Percentiles rank a stretch among this genome's conserved stretches.
Evolutionary conservation across 2,797 vertebrate species (phyloP).

Genomic region (Macrochelys suwanniensis): DNA sequence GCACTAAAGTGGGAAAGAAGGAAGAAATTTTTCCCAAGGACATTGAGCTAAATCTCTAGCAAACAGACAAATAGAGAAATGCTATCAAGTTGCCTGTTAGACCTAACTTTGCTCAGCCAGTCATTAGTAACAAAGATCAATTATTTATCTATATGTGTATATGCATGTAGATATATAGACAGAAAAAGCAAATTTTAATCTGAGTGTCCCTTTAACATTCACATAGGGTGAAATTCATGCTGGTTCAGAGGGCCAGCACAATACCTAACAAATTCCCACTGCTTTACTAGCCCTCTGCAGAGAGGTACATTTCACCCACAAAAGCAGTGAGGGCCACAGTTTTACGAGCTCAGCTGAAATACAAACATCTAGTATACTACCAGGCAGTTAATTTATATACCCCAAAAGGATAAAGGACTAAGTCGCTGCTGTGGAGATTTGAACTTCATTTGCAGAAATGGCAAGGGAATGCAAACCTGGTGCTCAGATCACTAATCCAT

Average conservation of each 20-base stretch:
- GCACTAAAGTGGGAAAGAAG: background rate
- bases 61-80: slow-evolving; percentile 32
- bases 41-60: background rate
- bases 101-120: slow-evolving; percentile 10
- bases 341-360: background rate
- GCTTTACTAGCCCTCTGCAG: slow-evolving; percentile 18
- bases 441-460: background rate
- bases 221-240: background rate
- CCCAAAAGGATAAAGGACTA: background rate
- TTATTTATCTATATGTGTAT: background rate
- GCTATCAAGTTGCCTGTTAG: background rate
- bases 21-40: background rate
- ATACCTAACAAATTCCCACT: slow-evolving; percentile 35
- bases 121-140: slow-evolving; percentile 43
- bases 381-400: background rate
- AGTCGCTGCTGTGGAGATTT: slow-evolving; percentile 34
- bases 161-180: background rate
- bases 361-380: background rate
- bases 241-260: slow-evolving; percentile 40
- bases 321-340: background rate
- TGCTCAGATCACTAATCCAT: slow-evolving; percentile 37
- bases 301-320: slow-evolving; percentile 45
- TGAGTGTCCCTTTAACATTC: background rate
- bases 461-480: slow-evolving; percentile 25
- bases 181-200: background rate